phyloP scores from a whole-genome alignment of 2,888 invertebrate species.

The Marronus borbonicus region DNA sequence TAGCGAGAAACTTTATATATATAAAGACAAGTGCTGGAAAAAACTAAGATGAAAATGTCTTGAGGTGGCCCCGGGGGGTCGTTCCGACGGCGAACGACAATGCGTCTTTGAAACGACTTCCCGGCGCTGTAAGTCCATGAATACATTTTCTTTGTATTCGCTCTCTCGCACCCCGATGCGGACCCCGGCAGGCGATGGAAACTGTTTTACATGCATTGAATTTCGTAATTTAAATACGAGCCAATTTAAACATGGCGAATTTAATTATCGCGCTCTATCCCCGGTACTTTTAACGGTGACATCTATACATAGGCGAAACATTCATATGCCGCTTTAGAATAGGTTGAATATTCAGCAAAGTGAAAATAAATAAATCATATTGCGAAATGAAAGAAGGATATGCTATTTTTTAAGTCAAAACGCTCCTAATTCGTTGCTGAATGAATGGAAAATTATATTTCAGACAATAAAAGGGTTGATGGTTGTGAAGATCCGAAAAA shows the following conservation, averaged over 20 bases:
- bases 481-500: too few relatives aligned
- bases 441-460: too few relatives aligned
- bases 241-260: conserved; percentile 49
- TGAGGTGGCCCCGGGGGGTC: conserved; percentile 67
- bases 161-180: conserved; percentile 58
- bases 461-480: too few relatives aligned
- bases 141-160: conserved; percentile 66
- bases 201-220: conserved; percentile 70
- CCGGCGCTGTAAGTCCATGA: conserved; percentile 63
- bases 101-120: conserved; percentile 69
- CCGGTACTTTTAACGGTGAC: conserved; percentile 22
- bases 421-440: too few relatives aligned
- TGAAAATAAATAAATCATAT: not conserved
- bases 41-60: conserved; percentile 70
- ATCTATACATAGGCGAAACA: conserved; percentile 6
- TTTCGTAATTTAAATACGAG: conserved; percentile 57
- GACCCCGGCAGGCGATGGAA: conserved; percentile 54
- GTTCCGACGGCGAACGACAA: conserved; percentile 69
- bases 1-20: conserved; percentile 42
- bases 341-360: not conserved
- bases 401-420: too few relatives aligned
- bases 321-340: not conserved
- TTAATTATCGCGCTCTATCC: conserved; percentile 47
- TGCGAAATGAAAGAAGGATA: not conserved
- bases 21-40: conserved; percentile 61